phyloP scores from a whole-genome alignment of 1,140 invertebrate genomes.

The Pentalonia nigronervosa region DNA sequence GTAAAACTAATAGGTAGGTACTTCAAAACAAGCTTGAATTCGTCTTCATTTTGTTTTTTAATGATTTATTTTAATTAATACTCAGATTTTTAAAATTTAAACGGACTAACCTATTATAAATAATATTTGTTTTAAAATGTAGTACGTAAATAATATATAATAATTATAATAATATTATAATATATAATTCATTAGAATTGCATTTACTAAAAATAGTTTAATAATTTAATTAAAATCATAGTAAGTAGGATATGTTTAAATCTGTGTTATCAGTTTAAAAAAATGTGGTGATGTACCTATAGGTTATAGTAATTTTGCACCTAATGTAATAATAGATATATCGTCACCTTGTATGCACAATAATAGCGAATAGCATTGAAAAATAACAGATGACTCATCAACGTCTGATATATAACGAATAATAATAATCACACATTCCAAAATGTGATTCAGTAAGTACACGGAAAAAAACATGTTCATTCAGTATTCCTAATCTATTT shows the following conservation, averaged over 20 bases:
- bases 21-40: too few species aligned
- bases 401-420: constrained; percentile 28
- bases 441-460: constrained; percentile 21
- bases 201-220: not conserved
- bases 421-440: constrained; percentile 32
- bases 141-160: too few species aligned
- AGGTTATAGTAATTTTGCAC: not conserved
- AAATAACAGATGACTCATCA: constrained; percentile 34
- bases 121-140: not conserved
- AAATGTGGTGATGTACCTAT: not conserved
- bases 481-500: not conserved
- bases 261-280: not conserved
- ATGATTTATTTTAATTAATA: not conserved
- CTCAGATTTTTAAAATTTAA: not conserved
- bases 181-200: not conserved
- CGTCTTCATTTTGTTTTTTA: too few species aligned
- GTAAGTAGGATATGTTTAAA: not conserved
- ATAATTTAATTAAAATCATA: not conserved
- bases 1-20: too few species aligned
- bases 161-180: too few species aligned
- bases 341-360: constrained; percentile 30
- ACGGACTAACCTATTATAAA: not conserved
- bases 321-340: not conserved
- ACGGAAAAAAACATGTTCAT: constrained; percentile 10
- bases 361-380: constrained; percentile 29